Evolutionary conservation across 2,888 invertebrate species (phyloP), one percentile per base, ranked within the genome.

Genomic region (Tinea semifulvella): DNA sequence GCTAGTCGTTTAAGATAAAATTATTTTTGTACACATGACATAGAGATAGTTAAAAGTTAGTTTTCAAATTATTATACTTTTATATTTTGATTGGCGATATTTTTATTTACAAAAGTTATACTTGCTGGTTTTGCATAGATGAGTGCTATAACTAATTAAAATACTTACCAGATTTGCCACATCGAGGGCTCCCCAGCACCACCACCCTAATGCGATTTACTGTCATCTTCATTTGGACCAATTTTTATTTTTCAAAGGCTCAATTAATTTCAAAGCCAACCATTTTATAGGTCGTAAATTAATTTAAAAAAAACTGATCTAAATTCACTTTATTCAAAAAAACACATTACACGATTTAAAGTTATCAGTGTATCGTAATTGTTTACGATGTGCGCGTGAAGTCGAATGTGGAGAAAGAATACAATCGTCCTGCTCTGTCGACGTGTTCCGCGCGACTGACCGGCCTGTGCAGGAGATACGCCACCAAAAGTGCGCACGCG

Each of bases 151-250:
- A n/a, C n/a, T n/a, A n/a, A n/a, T n/a, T 46, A 46, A 40, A 46
- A 47, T 44, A 80, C 85, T 84, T 73, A 90, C 90, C 90, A 72
- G 90, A 89, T 80, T 90, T 90, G 63, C 90, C 90, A 66, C 90
- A 89, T 63, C 87, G 83, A 60, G 89, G 84, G 68, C 88, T 87
- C 62, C 90, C 90, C 66, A 90, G 82, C 68, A 90, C 89, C 77
- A 90, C 90, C 71, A 90, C 89, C 83, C 88, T 85, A 76, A 90
- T 90, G 71, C 88, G 86, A 79, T 87, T 89, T 68, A 88, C 87
- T 81, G 90, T 90, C 89, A 90, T 89, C 79, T 80, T 80, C 80
- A 80, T 80, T 72, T 73, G 75, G 69, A 63, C 57, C 61, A 68
- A 55, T 64, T 70, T 61, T 49, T 47, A 56, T 58, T 62, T 52